Evolutionary conservation across 2,888 invertebrate genomes (phyloP).

Genomic region (Monoplex corrugatus): DNA sequence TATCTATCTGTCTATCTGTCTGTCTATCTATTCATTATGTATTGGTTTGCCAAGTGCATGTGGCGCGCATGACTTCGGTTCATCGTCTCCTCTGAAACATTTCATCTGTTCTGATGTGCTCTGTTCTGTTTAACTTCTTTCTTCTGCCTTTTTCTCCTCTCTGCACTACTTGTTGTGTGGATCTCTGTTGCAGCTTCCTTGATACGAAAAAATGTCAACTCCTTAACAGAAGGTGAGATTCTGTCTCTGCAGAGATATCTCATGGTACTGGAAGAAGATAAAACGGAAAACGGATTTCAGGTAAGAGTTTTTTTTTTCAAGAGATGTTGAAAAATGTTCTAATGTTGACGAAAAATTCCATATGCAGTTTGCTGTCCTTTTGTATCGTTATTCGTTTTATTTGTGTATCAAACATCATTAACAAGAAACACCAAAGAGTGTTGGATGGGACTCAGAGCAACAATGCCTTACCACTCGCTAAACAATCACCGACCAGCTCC

Average conservation of each 20-base stretch:
- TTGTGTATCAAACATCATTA: no score
- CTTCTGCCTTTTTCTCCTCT: not conserved
- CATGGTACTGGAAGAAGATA: slow-evolving; percentile 51
- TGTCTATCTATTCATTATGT: not conserved
- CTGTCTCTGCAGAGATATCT: slow-evolving; percentile 54
- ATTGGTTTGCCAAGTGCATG: no score
- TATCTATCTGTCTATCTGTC: not conserved
- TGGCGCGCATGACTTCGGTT: no score
- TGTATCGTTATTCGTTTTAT: not conserved
- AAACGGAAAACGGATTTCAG: slow-evolving; percentile 53
- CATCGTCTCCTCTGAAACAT: not conserved
- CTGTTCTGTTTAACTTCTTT: no score
- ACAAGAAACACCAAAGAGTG: no score
- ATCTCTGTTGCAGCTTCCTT: slow-evolving; percentile 39
- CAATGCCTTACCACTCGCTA: no score
- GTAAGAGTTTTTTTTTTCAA: not conserved
- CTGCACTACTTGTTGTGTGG: not conserved
- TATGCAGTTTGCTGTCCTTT: not conserved
- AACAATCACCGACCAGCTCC: no score
- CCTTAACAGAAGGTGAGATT: slow-evolving; percentile 52
- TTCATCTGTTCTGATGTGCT: not conserved
- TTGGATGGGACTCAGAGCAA: no score
- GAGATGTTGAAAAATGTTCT: no score
- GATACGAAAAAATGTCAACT: slow-evolving; percentile 60
- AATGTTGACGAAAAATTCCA: no score